Evolutionary conservation across 2,113 vertebrate species (phyloP).

Genomic region (Ovis canadensis): DNA sequence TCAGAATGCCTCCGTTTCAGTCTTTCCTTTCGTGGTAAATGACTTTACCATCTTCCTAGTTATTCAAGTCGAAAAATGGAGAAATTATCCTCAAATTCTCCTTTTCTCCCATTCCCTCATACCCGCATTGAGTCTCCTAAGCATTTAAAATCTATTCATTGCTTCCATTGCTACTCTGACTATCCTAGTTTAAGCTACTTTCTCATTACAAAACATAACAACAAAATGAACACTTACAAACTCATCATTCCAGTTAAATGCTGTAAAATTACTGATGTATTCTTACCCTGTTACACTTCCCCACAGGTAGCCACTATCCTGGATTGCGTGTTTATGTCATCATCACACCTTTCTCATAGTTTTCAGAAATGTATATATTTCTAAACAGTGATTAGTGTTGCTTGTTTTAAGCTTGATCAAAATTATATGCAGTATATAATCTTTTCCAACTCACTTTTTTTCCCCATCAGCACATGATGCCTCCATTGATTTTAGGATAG

Average conservation of each 20-base stretch:
- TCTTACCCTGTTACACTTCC: not conserved
- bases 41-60: not conserved
- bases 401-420: not conserved
- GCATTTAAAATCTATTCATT: not conserved
- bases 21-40: not conserved
- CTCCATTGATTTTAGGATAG: not conserved
- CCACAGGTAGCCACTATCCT: not conserved
- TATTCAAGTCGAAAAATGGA: not conserved
- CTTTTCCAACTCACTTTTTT: not conserved
- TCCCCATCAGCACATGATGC: not conserved
- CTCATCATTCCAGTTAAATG: not conserved
- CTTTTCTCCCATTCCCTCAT: not conserved
- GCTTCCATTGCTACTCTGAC: not conserved
- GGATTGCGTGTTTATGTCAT: not conserved
- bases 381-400: not conserved
- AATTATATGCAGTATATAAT: not conserved
- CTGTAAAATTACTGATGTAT: not conserved
- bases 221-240: not conserved
- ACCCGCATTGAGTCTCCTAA: not conserved
- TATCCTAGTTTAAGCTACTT: not conserved
- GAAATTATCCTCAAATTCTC: not conserved
- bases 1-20: not conserved
- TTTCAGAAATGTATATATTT: not conserved
- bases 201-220: not conserved
- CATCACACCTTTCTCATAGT: not conserved